These are phyloP conservation scores for Euglossa dilemma DNA, from an alignment of 1,140 invertebrate genomes.

Conservation along the genomic window DNA sequence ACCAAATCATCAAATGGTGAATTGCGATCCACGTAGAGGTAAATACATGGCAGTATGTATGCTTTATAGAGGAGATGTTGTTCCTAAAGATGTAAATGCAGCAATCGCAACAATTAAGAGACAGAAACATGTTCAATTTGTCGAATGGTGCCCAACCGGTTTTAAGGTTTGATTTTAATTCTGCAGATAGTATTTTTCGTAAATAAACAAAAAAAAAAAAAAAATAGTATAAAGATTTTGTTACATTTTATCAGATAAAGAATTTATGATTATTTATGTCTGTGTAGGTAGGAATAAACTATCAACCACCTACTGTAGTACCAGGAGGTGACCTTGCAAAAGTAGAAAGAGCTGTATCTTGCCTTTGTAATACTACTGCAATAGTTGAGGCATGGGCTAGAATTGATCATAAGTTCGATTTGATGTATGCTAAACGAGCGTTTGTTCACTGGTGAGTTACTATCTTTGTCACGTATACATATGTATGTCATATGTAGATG, in stretches of 20 bases:
- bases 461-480: not conserved
- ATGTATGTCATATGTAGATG: not conserved
- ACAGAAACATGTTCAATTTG: slow-evolving; percentile 84
- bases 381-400: slow-evolving; percentile 90
- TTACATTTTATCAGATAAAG: not conserved
- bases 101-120: slow-evolving; percentile 86
- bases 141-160: slow-evolving; percentile 87
- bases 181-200: too few relatives aligned
- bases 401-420: slow-evolving; percentile 88
- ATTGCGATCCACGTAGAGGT: slow-evolving; percentile 87
- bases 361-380: slow-evolving; percentile 90
- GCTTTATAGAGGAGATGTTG: slow-evolving; percentile 86
- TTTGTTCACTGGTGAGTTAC: slow-evolving; percentile 89
- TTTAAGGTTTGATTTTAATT: slow-evolving; percentile 74
- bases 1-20: slow-evolving; percentile 91
- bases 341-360: slow-evolving; percentile 86
- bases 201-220: not conserved
- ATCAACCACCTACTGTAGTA: slow-evolving; percentile 89
- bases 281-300: slow-evolving; percentile 85
- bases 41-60: slow-evolving; percentile 91
- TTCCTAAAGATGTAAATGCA: slow-evolving; percentile 84
- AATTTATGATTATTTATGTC: slow-evolving; percentile 1
- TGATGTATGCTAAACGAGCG: slow-evolving; percentile 90
- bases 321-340: slow-evolving; percentile 89
- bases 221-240: not conserved